phyloP scores from a whole-genome alignment of 2,888 invertebrate species.

The Lepidonotus clava region DNA sequence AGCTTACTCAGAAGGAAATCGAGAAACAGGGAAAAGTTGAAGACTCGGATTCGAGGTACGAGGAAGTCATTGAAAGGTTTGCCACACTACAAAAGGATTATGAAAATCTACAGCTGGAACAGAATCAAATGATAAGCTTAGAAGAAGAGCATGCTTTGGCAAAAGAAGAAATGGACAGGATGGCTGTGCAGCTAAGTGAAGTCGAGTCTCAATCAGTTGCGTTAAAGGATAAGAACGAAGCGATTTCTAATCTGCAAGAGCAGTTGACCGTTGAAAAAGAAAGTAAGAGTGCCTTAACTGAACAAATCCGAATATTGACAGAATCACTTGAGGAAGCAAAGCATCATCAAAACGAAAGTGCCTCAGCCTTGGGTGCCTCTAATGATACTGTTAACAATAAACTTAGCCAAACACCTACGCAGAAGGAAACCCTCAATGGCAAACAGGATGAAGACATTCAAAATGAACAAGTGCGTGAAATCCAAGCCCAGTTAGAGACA shows the following conservation, averaged over 20 bases:
- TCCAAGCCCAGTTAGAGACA: not conserved
- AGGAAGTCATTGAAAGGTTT: not conserved
- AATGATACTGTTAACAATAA: not conserved
- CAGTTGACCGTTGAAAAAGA: not conserved
- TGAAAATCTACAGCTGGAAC: not conserved
- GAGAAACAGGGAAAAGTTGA: not conserved
- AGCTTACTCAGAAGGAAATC: not conserved
- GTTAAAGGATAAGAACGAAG: not conserved
- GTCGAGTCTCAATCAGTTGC: not conserved
- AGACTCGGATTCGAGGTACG: not conserved
- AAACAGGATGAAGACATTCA: too few species aligned
- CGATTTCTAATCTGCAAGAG: conserved; percentile 25
- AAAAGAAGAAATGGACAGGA: not conserved
- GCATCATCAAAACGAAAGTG: not conserved
- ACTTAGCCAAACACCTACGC: not conserved
- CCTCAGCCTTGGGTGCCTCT: conserved; percentile 8
- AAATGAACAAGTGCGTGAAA: not conserved
- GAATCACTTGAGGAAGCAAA: conserved; percentile 31
- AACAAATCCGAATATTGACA: not conserved
- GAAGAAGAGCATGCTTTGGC: not conserved
- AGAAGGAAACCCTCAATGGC: too few species aligned
- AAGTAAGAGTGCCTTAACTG: not conserved
- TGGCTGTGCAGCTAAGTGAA: not conserved
- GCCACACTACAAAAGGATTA: not conserved
- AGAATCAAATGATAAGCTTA: too few species aligned